phyloP scores from a whole-genome alignment of 2,113 vertebrate genomes.

The Scortum barcoo region DNA sequence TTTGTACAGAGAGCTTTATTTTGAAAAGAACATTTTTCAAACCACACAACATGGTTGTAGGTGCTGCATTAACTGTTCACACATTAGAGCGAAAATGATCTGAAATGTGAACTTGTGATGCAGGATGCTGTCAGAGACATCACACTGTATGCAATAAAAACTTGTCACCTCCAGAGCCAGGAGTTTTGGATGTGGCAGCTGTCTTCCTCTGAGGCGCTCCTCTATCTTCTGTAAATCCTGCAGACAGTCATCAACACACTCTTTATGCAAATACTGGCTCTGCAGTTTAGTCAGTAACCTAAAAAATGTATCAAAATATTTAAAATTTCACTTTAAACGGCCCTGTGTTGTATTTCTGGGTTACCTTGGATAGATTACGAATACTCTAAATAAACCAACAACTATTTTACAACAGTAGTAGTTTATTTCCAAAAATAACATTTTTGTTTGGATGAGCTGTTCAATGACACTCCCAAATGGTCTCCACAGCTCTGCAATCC shows the following conservation, averaged over 20 bases:
- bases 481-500: too few relatives aligned
- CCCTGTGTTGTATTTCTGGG: background rate
- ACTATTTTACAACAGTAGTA: background rate
- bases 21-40: constrained; percentile 4
- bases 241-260: background rate
- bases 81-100: background rate
- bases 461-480: background rate
- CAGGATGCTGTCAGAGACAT: background rate
- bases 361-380: background rate
- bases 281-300: background rate
- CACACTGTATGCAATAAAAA: background rate
- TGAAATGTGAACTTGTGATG: background rate
- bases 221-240: constrained; percentile 88
- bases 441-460: background rate
- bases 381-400: background rate
- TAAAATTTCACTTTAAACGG: background rate
- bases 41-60: background rate
- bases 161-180: constrained; percentile 86
- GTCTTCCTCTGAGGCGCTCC: constrained; percentile 80
- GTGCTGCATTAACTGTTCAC: background rate
- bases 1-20: background rate
- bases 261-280: background rate
- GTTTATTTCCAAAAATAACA: background rate
- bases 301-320: background rate
- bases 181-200: constrained; percentile 74